Evolutionary conservation across 2,888 invertebrate genomes (phyloP).

Genomic region (Ectemnius continuus): DNA sequence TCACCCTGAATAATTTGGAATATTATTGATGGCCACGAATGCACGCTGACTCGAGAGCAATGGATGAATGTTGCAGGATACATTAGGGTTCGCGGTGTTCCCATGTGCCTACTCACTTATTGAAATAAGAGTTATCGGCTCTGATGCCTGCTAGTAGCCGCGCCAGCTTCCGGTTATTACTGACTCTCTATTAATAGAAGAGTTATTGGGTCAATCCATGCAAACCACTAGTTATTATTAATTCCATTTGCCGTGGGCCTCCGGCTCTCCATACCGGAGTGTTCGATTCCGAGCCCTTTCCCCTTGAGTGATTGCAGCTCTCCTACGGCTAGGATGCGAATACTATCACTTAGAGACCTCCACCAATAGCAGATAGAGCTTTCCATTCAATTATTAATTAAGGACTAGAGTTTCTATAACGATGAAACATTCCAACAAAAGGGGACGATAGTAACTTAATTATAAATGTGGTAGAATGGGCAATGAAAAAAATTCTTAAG

Average conservation of each 20-base stretch:
- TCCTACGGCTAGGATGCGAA: too few species aligned
- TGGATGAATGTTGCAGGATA: neutral
- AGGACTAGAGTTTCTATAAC: neutral
- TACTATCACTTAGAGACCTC: too few species aligned
- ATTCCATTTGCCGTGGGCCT: neutral
- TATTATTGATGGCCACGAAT: constrained; percentile 1
- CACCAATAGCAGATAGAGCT: too few species aligned
- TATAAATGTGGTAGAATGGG: constrained; percentile 19
- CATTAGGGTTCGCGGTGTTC: too few species aligned
- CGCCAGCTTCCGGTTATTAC: constrained; percentile 2
- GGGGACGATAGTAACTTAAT: constrained; percentile 18
- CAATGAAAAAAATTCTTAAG: neutral
- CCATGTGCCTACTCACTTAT: too few species aligned
- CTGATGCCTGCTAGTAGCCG: neutral
- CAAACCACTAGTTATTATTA: constrained; percentile 3
- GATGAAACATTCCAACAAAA: constrained; percentile 6
- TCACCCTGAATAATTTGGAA: neutral
- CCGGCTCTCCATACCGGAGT: too few species aligned
- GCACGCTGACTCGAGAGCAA: neutral
- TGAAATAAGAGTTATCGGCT: neutral
- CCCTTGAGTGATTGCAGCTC: too few species aligned
- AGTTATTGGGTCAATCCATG: neutral
- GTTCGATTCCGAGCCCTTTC: too few species aligned
- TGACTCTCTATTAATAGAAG: neutral
- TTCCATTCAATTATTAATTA: too few species aligned